Evolutionary conservation across 2,888 invertebrate genomes (phyloP), one percentile per base, ranked within the genome.

Genomic region (Temnothorax unifasciatus): DNA sequence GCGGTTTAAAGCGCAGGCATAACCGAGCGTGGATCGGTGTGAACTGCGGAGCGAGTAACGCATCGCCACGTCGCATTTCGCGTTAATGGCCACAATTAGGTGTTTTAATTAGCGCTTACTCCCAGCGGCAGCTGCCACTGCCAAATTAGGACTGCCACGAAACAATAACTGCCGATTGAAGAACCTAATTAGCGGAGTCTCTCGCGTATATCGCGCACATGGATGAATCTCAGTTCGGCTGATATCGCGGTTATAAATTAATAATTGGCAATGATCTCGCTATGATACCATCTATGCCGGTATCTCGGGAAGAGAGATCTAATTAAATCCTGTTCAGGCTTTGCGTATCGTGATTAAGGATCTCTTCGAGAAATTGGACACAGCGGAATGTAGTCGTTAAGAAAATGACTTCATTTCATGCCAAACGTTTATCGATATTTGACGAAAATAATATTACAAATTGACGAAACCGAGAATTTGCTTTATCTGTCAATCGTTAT

Each of bases 11-110:
- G 85, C 88, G 86, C 89, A 83, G 81, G 85, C 89, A 89, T 90
- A 89, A 89, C 86, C 90, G 89, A 91, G 90, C 90, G 87, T 86
- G 89, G 88, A 87, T 86, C 86, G 88, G 91, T 85, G 91, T 89
- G 87, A 90, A 85, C 87, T 86, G 86, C 85, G 84, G 76, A 84
- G 57, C 86, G 69, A 69, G 88, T 84, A 83, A 89, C 86, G 89
- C 90, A 90, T 87, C 89, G 87, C 90, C 85, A 90, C 92, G 89
- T 92, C 90, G 92, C 92, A 90, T 93, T 93, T 93, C 92, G 92
- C 94, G 94, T 94, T 95, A 94, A 95, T 94, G 93, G 93, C 93
- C 93, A 94, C 95, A 94, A 94, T 95, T 94, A 94, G 93, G 94
- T 94, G 93, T 94, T 94, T 94, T 94, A 95, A 95, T 95, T 94